Evolutionary conservation across 2,797 vertebrate genomes (phyloP), one percentile per base, ranked within the genome.

Genomic region (Xenops minutus): DNA sequence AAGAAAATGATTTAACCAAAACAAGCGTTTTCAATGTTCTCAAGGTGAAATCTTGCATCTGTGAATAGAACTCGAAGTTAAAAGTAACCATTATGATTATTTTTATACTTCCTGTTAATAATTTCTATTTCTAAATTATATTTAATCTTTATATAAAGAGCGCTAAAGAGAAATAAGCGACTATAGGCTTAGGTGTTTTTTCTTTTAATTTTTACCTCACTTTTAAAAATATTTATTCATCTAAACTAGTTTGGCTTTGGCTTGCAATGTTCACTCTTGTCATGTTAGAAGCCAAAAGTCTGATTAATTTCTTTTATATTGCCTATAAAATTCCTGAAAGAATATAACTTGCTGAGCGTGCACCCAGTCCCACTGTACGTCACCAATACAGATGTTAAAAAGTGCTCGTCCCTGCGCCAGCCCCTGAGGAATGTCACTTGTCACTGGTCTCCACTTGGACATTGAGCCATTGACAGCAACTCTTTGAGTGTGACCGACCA

Each of bases 341-440:
- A 48, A 84, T 78, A 19, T 54, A n/a, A 43, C 67, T 17, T 43
- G 27, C 48, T 36, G 62, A 27, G 32, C 6, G 10, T 44, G 19
- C 41, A 1, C 22, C 56, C 37, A n/a, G 34, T 48, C 30, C 41
- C 41, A 23, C 15, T 2, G 4, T 32, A 4, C 15, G 12, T 7
- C 30, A 21, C 21, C 0, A 0, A 34, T 22, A 68, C 12, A 62
- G 36, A 21, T 29, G 26, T 29, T 68, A 48, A 23, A 68, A 23
- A 6, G 12, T 48, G 26, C 18, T 3, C 0, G 4, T 41, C 26
- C 54, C 41, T 54, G 5, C 2, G 23, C 34, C 1, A 0, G 6
- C 8, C 41, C 6, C 34, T 36, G 34, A 32, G 34, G 39, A 74
- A 27, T 26, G 10, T 4, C 34, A 14, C 7, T 9, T 19, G 30